phyloP scores from a whole-genome alignment of 1,140 invertebrate genomes.

The Bombus pascuorum region DNA sequence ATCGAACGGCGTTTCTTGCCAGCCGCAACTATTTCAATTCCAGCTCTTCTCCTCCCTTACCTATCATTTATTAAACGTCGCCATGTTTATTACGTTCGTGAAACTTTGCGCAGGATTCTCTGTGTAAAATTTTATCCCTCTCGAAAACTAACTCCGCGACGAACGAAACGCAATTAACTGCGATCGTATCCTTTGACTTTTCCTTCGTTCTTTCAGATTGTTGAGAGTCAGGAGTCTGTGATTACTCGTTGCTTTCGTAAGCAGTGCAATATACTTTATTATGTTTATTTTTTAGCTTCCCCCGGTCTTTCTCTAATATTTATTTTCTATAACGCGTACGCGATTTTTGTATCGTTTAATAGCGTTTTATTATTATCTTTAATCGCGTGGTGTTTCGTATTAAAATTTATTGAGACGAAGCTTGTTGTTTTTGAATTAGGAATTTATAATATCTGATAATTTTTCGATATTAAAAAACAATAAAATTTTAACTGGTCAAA shows the following conservation, averaged over 20 bases:
- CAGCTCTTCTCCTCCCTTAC: neutral
- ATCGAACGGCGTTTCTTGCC: slow-evolving; percentile 1
- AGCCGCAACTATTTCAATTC: neutral
- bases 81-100: neutral
- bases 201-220: neutral
- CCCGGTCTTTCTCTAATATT: neutral
- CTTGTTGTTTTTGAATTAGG: too few relatives aligned
- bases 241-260: neutral
- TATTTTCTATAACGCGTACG: neutral
- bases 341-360: neutral
- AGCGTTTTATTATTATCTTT: neutral
- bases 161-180: neutral
- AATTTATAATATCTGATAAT: too few relatives aligned
- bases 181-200: neutral
- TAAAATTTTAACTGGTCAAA: too few relatives aligned
- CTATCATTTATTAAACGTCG: neutral
- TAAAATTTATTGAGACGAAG: too few relatives aligned
- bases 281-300: neutral
- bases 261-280: neutral
- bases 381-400: neutral
- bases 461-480: too few relatives aligned
- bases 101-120: neutral
- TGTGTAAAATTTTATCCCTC: neutral
- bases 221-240: neutral
- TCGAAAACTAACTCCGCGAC: neutral